Evolutionary conservation across 2,113 vertebrate genomes (phyloP).

Genomic region (Diadophis punctatus): DNA sequence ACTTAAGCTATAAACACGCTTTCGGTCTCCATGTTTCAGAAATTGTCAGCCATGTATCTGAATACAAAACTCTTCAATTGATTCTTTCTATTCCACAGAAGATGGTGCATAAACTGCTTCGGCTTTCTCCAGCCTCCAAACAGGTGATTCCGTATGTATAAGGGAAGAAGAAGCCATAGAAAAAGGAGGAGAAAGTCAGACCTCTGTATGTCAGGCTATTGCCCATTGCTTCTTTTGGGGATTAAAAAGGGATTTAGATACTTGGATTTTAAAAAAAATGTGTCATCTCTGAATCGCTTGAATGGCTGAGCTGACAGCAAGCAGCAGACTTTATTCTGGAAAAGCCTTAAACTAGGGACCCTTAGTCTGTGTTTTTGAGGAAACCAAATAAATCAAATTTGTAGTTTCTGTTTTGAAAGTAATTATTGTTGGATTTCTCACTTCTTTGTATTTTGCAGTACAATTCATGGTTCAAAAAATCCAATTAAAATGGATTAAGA

Average conservation of each 20-base stretch:
- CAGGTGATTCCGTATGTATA: not conserved
- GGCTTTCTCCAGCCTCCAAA: not conserved
- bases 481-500: not conserved
- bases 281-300: not conserved
- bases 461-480: not conserved
- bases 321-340: not conserved
- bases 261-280: not conserved
- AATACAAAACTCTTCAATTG: not conserved
- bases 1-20: not conserved
- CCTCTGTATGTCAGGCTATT: not conserved
- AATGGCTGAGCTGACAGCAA: not conserved
- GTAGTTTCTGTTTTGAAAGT: not conserved
- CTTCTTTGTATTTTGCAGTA: not conserved
- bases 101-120: too few relatives aligned
- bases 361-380: not conserved
- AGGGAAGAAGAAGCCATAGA: not conserved
- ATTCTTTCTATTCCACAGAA: not conserved
- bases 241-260: conserved; percentile 1
- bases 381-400: not conserved
- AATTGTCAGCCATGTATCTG: not conserved
- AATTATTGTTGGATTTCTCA: not conserved
- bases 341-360: not conserved
- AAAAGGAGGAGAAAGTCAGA: not conserved
- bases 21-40: not conserved
- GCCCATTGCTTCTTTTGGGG: not conserved